Conservation (phyloP, 2,888 invertebrate genomes). For the Diaperis boleti region DNA sequence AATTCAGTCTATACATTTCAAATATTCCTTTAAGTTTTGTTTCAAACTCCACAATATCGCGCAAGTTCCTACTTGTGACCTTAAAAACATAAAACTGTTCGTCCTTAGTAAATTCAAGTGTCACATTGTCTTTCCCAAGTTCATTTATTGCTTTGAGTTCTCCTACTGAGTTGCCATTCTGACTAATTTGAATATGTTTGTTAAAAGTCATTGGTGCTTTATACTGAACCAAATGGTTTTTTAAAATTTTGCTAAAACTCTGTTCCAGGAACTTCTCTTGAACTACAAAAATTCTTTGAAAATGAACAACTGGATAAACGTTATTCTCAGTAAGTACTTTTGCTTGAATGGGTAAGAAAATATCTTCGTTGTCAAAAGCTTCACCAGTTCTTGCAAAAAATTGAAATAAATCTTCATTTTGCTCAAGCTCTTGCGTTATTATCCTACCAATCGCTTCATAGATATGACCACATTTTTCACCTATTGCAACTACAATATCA, state of each 20-base stretch:
- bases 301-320: conserved; percentile 45
- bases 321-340: conserved; percentile 46
- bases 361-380: conserved; percentile 28
- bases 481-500: conserved; percentile 55
- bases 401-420: conserved; percentile 38
- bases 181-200: conserved; percentile 42
- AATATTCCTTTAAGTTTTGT: conserved; percentile 24
- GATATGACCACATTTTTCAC: conserved; percentile 43
- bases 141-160: conserved; percentile 40
- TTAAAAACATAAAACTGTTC: conserved; percentile 19
- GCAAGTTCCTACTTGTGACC: conserved; percentile 20
- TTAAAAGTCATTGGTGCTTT: conserved; percentile 39
- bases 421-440: conserved; percentile 46
- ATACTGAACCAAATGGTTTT: conserved; percentile 45
- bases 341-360: conserved; percentile 46
- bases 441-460: conserved; percentile 50
- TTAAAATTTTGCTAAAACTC: conserved; percentile 44
- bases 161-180: conserved; percentile 46
- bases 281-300: conserved; percentile 50
- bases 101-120: conserved; percentile 28
- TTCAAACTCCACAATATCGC: conserved; percentile 40
- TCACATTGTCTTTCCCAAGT: conserved; percentile 17
- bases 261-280: conserved; percentile 35
- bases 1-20: conserved; percentile 6
- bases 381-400: conserved; percentile 41